These are phyloP conservation scores for Ophthalmolycus amberensis DNA, from an alignment of 2,113 vertebrate species.

Conservation along the genomic window DNA sequence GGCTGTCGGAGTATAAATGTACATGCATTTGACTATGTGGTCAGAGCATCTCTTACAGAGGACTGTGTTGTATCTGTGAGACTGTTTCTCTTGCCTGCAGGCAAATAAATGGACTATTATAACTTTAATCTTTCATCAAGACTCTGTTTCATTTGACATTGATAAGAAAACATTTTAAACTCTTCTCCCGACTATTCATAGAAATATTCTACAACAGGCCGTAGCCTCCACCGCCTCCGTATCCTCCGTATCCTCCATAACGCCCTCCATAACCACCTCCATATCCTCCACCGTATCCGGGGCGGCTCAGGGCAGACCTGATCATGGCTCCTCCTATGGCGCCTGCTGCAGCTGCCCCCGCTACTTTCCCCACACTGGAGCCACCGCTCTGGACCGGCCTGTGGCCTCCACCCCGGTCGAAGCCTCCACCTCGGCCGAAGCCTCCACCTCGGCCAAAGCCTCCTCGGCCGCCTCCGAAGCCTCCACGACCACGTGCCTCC, in stretches of 20 bases:
- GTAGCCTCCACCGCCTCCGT: constrained; percentile 51
- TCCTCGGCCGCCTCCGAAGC: constrained; percentile 30
- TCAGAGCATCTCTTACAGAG: too few species aligned
- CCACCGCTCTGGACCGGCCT: constrained; percentile 71
- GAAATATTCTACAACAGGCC: too few species aligned
- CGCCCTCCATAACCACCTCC: constrained; percentile 48
- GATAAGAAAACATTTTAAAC: too few species aligned
- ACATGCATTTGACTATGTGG: too few species aligned
- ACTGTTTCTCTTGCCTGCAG: too few species aligned
- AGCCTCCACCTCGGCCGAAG: constrained; percentile 46
- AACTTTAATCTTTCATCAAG: too few species aligned
- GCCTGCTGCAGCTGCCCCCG: constrained; percentile 82
- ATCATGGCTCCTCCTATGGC: constrained; percentile 81
- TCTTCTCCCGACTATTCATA: too few species aligned
- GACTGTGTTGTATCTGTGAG: too few species aligned
- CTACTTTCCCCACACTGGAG: constrained; percentile 77
- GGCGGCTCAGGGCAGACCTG: constrained; percentile 80
- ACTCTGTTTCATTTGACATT: too few species aligned
- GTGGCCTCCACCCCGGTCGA: constrained; percentile 54
- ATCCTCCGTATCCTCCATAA: too few species aligned
- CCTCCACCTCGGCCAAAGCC: constrained; percentile 16
- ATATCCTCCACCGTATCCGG: constrained; percentile 66
- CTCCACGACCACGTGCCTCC: constrained; percentile 61
- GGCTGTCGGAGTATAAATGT: too few species aligned
- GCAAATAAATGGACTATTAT: too few species aligned